Base-by-base conservation (phyloP, 1,140 invertebrate species). In the Calliopsis andreniformis region DNA sequence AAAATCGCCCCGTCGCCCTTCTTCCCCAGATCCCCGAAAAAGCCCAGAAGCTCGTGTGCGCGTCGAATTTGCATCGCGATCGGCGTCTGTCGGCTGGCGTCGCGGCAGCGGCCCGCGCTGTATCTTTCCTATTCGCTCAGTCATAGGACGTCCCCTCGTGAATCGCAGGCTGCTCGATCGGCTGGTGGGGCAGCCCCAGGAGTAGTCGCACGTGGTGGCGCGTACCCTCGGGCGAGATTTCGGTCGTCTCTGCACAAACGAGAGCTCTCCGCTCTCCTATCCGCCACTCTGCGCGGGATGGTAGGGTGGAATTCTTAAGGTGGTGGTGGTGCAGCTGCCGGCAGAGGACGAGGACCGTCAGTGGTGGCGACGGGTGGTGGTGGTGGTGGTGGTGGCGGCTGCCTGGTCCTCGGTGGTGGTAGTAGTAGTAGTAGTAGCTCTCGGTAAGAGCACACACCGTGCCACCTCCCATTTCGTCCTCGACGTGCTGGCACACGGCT, bases 381-480 rank as follows among this genome's bases (percentile, higher is more conserved):
- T 68, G 70, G 77, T 73, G 76, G 56, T 45, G 58, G 30, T 32
- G 71, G 18, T 62, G 67, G 61, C 61, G 28, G 62, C 42, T 47
- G 42, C n/a, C n/a, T 70, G 59, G 70, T 1, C 39, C 18, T 51
- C 28, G 55, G 66, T 82, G 80, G 77, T 84, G 59, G 78, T 79
- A 70, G 35, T 77, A 83, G 77, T 84, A 79, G 84, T 83, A 85
- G 79, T 82, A 83, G 79, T 78, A 81, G 80, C 84, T 86, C 86
- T 80, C 78, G 85, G 78, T 77, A 85, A 85, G 84, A 87, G 82
- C 85, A 73, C 84, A 78, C 78, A 67, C 51, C 76, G 83, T 81
- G 76, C 83, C 83, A 88, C 87, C 86, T 87, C 87, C 82, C 81
- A 78, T 87, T 86, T 82, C 73, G 68, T 78, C 49, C 56, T 56